Percentiles rank a stretch among this genome's conserved stretches.
phyloP scores from a whole-genome alignment of 2,113 vertebrate genomes.

The Cathartes aura region DNA sequence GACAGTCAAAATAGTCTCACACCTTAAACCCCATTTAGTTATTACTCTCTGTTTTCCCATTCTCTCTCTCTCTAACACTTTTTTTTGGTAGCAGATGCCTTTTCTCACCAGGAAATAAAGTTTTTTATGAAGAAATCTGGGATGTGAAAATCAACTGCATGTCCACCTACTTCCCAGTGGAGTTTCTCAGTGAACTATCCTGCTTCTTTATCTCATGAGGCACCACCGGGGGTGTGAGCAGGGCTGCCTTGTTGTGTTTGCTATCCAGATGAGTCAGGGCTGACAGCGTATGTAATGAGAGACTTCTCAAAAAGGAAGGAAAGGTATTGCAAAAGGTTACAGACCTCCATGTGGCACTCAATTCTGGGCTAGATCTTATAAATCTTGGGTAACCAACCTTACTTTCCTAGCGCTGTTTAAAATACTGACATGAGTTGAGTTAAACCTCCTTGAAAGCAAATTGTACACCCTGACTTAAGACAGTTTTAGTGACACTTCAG shows the following conservation, averaged over 20 bases:
- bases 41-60: background rate
- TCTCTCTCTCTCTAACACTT: background rate
- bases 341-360: background rate
- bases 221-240: background rate
- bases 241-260: background rate
- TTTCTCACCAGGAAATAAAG: background rate
- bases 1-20: background rate
- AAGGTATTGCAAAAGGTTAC: background rate
- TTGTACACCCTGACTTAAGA: background rate
- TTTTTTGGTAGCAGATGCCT: background rate
- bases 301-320: background rate
- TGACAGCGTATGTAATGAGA: background rate
- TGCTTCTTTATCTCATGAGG: background rate
- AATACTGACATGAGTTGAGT: background rate
- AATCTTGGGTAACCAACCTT: background rate
- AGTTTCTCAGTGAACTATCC: background rate
- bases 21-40: background rate
- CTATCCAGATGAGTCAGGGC: background rate
- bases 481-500: background rate
- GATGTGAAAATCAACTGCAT: background rate
- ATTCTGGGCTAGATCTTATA: background rate
- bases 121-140: background rate
- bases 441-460: background rate
- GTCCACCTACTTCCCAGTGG: background rate
- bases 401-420: background rate